These are phyloP conservation scores for Paedocypris sp. DNA, from an alignment of 2,113 vertebrate species.

Conservation along the genomic window DNA sequence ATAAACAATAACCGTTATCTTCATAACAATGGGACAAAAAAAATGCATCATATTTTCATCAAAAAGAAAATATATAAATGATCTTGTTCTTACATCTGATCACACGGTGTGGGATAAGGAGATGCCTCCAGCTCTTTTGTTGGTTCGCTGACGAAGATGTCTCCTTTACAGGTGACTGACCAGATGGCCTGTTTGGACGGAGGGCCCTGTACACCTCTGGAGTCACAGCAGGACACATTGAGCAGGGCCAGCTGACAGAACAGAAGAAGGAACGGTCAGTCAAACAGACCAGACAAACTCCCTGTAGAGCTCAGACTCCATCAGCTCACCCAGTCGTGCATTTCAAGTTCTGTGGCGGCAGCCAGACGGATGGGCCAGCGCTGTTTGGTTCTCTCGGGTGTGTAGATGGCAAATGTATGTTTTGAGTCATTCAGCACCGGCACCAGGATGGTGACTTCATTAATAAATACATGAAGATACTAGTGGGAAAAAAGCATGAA, in stretches of 20 bases:
- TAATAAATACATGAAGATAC: constrained; percentile 93
- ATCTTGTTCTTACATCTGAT: constrained; percentile 77
- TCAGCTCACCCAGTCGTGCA: constrained; percentile 85
- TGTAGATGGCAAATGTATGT: constrained; percentile 90
- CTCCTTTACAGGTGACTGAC: constrained; percentile 92
- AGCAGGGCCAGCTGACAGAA: constrained; percentile 76
- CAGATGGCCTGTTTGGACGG: constrained; percentile 87
- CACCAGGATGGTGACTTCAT: constrained; percentile 88
- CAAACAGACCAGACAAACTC: not conserved
- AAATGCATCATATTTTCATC: not conserved
- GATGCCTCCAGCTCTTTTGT: constrained; percentile 66
- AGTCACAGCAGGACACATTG: constrained; percentile 80
- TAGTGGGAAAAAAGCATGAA: constrained; percentile 34
- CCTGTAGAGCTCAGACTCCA: not conserved
- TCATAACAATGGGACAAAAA: not conserved
- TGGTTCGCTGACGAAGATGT: constrained; percentile 92
- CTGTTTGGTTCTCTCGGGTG: constrained; percentile 81
- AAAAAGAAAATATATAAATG: not conserved
- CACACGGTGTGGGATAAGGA: constrained; percentile 68
- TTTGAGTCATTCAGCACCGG: constrained; percentile 82
- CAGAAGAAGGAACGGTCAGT: not conserved
- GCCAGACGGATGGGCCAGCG: constrained; percentile 87
- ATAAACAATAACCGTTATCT: too few relatives aligned
- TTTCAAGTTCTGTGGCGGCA: constrained; percentile 82
- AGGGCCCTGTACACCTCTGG: constrained; percentile 73